Evolutionary conservation across 2,113 vertebrate species (phyloP), one percentile per base, ranked within the genome.

Genomic region (Halcyon senegalensis): DNA sequence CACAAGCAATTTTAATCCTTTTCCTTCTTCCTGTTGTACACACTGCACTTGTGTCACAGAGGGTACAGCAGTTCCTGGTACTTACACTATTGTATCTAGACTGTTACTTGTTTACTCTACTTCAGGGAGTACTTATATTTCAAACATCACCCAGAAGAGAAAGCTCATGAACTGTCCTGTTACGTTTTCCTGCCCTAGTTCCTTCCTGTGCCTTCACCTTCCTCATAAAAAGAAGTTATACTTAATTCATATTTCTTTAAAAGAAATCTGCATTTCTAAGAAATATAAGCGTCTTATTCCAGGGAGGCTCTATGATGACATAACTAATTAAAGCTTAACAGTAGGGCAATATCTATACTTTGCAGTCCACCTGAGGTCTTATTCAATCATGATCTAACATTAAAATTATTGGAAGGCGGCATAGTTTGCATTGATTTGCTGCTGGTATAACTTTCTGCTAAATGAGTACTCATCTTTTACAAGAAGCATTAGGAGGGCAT

Each of bases 241-340:
- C 48, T 87, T 64, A 60, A 87, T 94, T 92, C 48, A 76, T 88
- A 46, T 82, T 92, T 93, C 79, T 92, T 30, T 75, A 82, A 86
- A 93, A 89, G 20, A 28, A 5, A 33, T 48, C 44, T 94, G 7
- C 53, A 53, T 92, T 93, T 96, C 68, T 92, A 92, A 96, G 85
- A 93, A 95, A 89, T 92, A 81, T n/a, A 67, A 93, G 53, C 80
- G 60, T 89, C 60, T 78, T 89, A 35, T 94, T 92, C 37, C 56
- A 89, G 59, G 24, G 90, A 93, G 73, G 8, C 16, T 86, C 41
- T 77, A 4, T 70, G 59, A 46, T 94, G 75, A 72, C 87, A 94
- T 88, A 91, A 77, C 44, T 90, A 92, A 94, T 92, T 97, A 93
- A 86, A 86, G 67, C 69, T 94, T 89, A 82, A 95, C 48, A 81